A percentile compares a stretch with the other conserved stretches of the same genome.
These are phyloP conservation scores for Drosophila simulans DNA, from an alignment of 1,140 invertebrate genomes.

Conservation along the genomic window DNA sequence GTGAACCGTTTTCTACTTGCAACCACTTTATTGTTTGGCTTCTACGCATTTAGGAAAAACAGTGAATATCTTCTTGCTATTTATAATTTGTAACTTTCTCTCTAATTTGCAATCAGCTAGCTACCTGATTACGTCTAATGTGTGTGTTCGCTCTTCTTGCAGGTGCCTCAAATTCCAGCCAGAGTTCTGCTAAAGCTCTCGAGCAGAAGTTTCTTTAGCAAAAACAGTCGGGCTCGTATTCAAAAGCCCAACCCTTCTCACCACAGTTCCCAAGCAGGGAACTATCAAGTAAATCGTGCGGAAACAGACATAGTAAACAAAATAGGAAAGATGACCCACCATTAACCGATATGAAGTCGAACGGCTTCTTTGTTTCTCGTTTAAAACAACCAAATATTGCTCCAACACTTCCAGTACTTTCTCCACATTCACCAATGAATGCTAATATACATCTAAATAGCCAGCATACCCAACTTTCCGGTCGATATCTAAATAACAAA, in stretches of 20 bases:
- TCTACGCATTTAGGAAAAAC: slow-evolving; percentile 1
- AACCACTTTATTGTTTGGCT: neutral
- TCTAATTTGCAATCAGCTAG: neutral
- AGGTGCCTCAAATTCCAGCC: slow-evolving; percentile 89
- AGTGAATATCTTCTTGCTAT: slow-evolving; percentile 4
- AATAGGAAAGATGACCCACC: slow-evolving; percentile 39
- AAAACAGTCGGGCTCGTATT: slow-evolving; percentile 86
- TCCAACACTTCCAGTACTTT: slow-evolving; percentile 70
- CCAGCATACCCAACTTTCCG: slow-evolving; percentile 70
- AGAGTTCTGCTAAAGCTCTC: slow-evolving; percentile 90
- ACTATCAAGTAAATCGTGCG: slow-evolving; percentile 38
- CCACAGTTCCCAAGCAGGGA: slow-evolving; percentile 42
- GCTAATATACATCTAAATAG: slow-evolving; percentile 50
- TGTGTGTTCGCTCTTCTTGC: slow-evolving; percentile 47
- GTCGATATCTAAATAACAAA: slow-evolving; percentile 73
- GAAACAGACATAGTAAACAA: slow-evolving; percentile 42
- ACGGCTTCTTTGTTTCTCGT: slow-evolving; percentile 45
- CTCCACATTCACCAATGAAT: slow-evolving; percentile 70
- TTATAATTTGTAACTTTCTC: neutral
- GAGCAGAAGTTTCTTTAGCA: slow-evolving; percentile 93
- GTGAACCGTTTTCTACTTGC: slow-evolving; percentile 28
- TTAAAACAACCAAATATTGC: slow-evolving; percentile 58
- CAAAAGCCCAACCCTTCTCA: slow-evolving; percentile 46
- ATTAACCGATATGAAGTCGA: slow-evolving; percentile 36
- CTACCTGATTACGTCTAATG: slow-evolving; percentile 18